These are phyloP conservation scores for Amazona finschi DNA, from an alignment of 2,797 vertebrate genomes.

Conservation along the genomic window DNA sequence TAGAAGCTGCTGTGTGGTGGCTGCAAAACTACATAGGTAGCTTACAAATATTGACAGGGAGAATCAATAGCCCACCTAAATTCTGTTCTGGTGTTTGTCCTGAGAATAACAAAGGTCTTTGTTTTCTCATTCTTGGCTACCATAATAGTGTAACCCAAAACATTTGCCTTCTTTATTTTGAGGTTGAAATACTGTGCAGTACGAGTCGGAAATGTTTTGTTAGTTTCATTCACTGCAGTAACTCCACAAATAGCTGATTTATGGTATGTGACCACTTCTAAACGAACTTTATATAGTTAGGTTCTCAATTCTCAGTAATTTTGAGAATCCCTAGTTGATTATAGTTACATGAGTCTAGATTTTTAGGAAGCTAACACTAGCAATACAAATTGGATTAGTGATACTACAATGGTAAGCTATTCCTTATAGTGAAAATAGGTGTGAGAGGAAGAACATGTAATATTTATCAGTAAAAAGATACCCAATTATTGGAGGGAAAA, in stretches of 20 bases:
- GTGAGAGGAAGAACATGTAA: not conserved
- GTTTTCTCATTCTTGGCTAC: not conserved
- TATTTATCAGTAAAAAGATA: not conserved
- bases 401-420: conserved; percentile 27
- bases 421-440: conserved; percentile 25
- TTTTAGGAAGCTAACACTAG: conserved; percentile 45
- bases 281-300: conserved; percentile 55
- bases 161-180: not conserved
- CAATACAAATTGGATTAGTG: conserved; percentile 55
- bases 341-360: conserved; percentile 6
- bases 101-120: not conserved
- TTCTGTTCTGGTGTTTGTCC: not conserved
- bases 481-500: not conserved
- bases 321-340: conserved; percentile 45
- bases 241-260: conserved; percentile 40
- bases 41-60: not conserved
- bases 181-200: not conserved
- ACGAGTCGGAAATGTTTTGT: not conserved
- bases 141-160: not conserved
- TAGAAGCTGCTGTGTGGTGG: not conserved
- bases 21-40: not conserved
- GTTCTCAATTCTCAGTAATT: conserved; percentile 59
- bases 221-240: conserved; percentile 39
- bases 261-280: conserved; percentile 48
- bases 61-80: not conserved